Evolutionary conservation across 2,888 invertebrate genomes (phyloP).

Genomic region (Trissonchulus sp.): DNA sequence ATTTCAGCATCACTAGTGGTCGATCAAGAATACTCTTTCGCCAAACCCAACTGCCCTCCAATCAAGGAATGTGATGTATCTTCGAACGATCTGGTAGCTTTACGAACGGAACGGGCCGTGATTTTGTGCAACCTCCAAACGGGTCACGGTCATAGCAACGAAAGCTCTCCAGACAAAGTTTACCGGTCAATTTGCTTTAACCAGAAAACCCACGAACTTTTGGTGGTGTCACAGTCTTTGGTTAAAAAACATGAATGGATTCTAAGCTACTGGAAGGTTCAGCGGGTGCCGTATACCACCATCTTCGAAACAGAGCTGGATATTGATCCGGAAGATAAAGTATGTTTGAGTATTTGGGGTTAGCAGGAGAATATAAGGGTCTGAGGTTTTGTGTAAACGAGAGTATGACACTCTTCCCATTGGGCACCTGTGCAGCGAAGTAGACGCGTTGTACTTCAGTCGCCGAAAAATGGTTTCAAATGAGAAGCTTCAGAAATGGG

Average conservation of each 20-base stretch:
- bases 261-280: background rate
- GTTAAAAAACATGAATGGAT: constrained; percentile 31
- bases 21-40: too few species aligned
- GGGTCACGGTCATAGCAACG: background rate
- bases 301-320: constrained; percentile 26
- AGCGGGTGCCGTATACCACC: background rate
- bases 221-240: constrained; percentile 27
- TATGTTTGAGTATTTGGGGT: too few species aligned
- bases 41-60: too few species aligned
- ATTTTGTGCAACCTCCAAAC: background rate
- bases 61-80: constrained; percentile 6
- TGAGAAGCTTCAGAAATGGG: too few species aligned
- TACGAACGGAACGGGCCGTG: constrained; percentile 13
- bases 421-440: too few species aligned
- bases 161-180: background rate
- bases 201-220: constrained; percentile 2
- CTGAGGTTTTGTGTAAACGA: too few species aligned
- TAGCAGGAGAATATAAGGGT: too few species aligned
- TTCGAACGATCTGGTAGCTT: background rate
- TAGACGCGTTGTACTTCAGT: too few species aligned
- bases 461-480: too few species aligned
- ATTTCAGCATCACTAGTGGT: too few species aligned
- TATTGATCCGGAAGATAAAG: constrained; percentile 31
- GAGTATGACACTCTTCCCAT: too few species aligned
- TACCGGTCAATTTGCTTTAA: background rate